These are phyloP conservation scores for Sciurus vulgaris DNA, from an alignment of 2,797 vertebrate genomes.

Conservation along the genomic window DNA sequence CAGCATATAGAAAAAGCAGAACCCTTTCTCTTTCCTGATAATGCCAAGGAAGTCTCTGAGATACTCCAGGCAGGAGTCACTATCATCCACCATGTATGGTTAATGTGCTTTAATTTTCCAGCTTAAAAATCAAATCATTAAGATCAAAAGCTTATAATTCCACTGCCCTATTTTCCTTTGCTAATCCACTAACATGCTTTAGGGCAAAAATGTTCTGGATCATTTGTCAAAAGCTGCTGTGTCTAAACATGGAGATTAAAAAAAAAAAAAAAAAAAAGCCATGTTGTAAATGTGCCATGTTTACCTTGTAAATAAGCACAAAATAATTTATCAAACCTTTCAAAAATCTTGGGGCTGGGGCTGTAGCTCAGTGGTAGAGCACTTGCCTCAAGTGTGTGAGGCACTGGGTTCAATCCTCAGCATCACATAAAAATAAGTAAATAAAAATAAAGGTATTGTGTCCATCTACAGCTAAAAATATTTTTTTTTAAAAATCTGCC, in stretches of 20 bases:
- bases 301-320: slow-evolving; percentile 56
- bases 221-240: slow-evolving; percentile 57
- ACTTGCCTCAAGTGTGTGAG: too few species aligned
- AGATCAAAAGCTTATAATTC: slow-evolving; percentile 69
- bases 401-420: too few species aligned
- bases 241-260: slow-evolving; percentile 29
- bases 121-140: slow-evolving; percentile 70
- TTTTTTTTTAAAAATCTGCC: not conserved
- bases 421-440: too few species aligned
- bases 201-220: slow-evolving; percentile 54
- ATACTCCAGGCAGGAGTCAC: not conserved
- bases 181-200: slow-evolving; percentile 58
- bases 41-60: not conserved
- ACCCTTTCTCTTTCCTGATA: not conserved
- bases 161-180: slow-evolving; percentile 60
- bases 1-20: not conserved
- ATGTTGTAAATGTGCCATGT: not conserved
- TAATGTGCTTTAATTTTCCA: slow-evolving; percentile 42
- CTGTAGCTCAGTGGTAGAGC: too few species aligned
- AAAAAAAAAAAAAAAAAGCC: not conserved
- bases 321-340: slow-evolving; percentile 28
- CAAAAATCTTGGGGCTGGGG: not conserved
- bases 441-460: too few species aligned
- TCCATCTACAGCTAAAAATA: too few species aligned
- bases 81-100: not conserved